Conservation (phyloP, 2,113 vertebrate species). For the Cathartes aura region DNA sequence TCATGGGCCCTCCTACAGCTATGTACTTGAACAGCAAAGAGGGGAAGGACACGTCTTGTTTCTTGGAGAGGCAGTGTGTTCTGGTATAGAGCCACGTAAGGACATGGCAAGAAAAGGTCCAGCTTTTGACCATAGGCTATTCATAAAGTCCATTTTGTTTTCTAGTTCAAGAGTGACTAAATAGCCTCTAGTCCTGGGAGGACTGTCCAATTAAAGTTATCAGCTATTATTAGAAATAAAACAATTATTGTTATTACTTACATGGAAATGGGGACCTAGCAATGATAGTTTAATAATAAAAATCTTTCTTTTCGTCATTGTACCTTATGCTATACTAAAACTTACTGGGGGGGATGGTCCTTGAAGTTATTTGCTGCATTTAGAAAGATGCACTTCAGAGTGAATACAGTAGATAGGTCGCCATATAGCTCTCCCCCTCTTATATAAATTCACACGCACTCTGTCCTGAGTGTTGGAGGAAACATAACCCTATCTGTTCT, state of each 20-base stretch:
- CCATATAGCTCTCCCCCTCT: neutral
- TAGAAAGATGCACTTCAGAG: neutral
- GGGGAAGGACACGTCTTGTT: neutral
- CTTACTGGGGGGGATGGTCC: neutral
- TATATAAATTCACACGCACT: too few species aligned
- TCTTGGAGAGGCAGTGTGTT: neutral
- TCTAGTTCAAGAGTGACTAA: neutral
- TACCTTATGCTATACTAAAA: neutral
- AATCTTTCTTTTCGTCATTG: neutral
- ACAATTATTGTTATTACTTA: neutral
- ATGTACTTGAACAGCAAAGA: neutral
- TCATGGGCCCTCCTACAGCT: fast-evolving
- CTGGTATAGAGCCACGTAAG: neutral
- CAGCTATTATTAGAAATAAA: neutral
- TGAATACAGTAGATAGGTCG: neutral
- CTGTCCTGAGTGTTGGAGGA: neutral
- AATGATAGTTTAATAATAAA: neutral
- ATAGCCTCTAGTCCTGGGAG: neutral
- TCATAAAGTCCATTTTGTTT: neutral
- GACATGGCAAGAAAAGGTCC: neutral
- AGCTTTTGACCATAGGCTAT: neutral
- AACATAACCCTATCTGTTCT: neutral
- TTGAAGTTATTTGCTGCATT: neutral
- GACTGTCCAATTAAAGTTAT: neutral
- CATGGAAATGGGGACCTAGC: neutral